Conservation (phyloP, 2,888 invertebrate genomes). For the Ennomos quercinarius region DNA sequence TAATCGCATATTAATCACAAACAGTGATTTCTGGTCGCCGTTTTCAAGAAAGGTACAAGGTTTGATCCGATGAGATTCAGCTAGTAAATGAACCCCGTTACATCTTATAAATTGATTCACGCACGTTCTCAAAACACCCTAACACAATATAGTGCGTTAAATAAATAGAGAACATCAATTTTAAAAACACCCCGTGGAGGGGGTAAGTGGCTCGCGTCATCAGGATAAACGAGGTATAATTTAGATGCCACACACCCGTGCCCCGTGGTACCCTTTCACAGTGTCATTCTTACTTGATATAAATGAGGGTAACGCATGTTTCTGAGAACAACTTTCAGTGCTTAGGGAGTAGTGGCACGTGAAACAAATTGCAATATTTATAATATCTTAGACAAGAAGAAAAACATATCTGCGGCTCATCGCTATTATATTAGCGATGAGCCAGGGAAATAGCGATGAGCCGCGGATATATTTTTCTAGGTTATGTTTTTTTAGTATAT, state of each 20-base stretch:
- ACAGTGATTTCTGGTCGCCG: too few relatives aligned
- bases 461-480: too few relatives aligned
- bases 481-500: too few relatives aligned
- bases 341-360: not conserved
- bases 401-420: not conserved
- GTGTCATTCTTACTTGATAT: constrained; percentile 22
- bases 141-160: constrained; percentile 6
- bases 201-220: constrained; percentile 25
- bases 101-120: not conserved
- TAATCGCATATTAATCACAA: too few relatives aligned
- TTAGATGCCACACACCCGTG: constrained; percentile 17
- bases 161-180: constrained; percentile 32
- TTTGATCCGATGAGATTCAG: too few relatives aligned
- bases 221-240: constrained; percentile 38
- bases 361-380: not conserved
- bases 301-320: constrained; percentile 18
- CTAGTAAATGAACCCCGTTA: too few relatives aligned
- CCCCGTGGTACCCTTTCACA: constrained; percentile 16
- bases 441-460: too few relatives aligned
- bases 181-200: constrained; percentile 26
- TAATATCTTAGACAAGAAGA: too few relatives aligned
- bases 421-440: too few relatives aligned
- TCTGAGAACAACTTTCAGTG: constrained; percentile 12
- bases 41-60: too few relatives aligned
- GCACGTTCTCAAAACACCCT: not conserved